phyloP scores from a whole-genome alignment of 2,113 vertebrate species.

The Solea senegalensis region DNA sequence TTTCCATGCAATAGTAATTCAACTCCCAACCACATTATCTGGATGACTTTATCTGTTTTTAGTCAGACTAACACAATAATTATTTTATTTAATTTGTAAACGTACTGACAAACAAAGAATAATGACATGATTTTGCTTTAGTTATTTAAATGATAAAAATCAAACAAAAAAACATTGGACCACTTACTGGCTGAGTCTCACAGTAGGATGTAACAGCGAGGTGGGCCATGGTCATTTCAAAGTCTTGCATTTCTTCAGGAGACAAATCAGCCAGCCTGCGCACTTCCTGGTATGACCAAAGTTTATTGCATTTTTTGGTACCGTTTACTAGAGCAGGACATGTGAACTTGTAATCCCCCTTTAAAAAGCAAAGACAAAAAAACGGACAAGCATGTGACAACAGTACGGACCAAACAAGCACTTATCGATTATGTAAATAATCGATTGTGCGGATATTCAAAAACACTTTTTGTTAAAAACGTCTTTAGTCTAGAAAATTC shows the following conservation, averaged over 20 bases:
- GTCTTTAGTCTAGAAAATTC: too few relatives aligned
- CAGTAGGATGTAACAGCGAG: conserved; percentile 61
- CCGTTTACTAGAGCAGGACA: conserved; percentile 65
- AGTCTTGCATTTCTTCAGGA: conserved; percentile 65
- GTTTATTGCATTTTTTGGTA: conserved; percentile 46
- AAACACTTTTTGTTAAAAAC: too few relatives aligned
- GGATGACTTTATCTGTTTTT: too few relatives aligned
- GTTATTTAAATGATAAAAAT: background rate
- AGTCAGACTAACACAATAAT: too few relatives aligned
- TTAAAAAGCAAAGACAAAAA: background rate
- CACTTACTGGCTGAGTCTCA: conserved; percentile 60
- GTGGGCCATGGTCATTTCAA: conserved; percentile 66
- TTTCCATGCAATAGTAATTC: too few relatives aligned
- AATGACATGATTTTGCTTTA: background rate
- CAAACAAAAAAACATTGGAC: background rate
- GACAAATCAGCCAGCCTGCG: conserved; percentile 67
- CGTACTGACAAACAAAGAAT: too few relatives aligned
- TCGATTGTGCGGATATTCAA: too few relatives aligned
- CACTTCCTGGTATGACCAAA: conserved; percentile 71
- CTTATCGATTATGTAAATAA: too few relatives aligned
- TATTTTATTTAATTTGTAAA: too few relatives aligned
- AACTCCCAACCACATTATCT: too few relatives aligned
- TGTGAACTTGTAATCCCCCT: conserved; percentile 67
- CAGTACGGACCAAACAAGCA: background rate
- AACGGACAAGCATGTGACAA: background rate